These are phyloP conservation scores for Vespertilio murinus DNA, from an alignment of 2,797 vertebrate species.

Conservation along the genomic window DNA sequence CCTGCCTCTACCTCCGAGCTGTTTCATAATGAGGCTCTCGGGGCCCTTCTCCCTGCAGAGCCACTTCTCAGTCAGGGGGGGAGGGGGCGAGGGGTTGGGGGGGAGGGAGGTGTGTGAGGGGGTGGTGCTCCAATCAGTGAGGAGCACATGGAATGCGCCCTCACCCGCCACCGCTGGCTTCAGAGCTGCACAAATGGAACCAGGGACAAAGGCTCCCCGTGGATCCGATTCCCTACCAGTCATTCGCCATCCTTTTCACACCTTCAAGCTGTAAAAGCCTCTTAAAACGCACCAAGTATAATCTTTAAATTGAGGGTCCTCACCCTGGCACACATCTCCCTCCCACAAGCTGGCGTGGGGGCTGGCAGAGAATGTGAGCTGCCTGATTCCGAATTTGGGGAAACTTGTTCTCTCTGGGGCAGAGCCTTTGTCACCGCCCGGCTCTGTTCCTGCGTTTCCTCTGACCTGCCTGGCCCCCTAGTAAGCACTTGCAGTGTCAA, in stretches of 20 bases:
- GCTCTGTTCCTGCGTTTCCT: neutral
- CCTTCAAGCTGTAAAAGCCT: constrained; percentile 19
- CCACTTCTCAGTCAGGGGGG: neutral
- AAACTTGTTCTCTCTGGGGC: neutral
- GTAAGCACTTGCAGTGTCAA: too few species aligned
- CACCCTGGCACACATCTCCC: neutral
- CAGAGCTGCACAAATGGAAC: constrained; percentile 47
- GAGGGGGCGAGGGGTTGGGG: neutral
- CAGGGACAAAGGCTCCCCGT: constrained; percentile 65
- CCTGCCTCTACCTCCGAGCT: neutral
- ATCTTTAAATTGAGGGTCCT: neutral
- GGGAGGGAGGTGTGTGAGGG: neutral
- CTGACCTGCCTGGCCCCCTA: neutral
- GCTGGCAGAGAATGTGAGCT: neutral
- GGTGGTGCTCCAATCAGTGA: constrained; percentile 4
- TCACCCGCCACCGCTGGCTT: constrained; percentile 23
- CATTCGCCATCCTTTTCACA: constrained; percentile 44
- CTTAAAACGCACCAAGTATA: constrained; percentile 27
- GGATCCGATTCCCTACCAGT: constrained; percentile 56
- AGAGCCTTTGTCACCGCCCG: neutral
- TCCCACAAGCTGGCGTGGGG: accelerated
- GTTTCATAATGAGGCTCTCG: neutral
- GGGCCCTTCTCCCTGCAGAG: neutral
- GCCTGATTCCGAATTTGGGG: neutral
- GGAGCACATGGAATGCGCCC: neutral